These are phyloP conservation scores for Ecliptopera silaceata DNA, from an alignment of 2,888 invertebrate genomes.

Conservation along the genomic window DNA sequence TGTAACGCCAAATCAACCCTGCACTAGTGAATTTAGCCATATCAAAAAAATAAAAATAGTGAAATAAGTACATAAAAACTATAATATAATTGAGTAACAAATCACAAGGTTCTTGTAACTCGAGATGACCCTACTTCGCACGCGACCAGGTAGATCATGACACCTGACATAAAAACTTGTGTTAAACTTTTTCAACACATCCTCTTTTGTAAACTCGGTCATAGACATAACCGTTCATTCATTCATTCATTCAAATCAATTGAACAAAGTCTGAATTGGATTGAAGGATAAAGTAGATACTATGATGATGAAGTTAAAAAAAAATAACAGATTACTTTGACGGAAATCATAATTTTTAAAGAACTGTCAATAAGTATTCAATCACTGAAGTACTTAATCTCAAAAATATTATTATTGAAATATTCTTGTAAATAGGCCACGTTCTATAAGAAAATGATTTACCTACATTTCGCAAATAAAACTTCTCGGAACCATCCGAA, in stretches of 20 bases:
- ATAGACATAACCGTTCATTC: too few relatives aligned
- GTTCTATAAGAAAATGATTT: neutral
- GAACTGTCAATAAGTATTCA: too few relatives aligned
- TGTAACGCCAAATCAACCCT: too few relatives aligned
- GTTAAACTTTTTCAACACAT: constrained; percentile 16
- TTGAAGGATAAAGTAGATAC: too few relatives aligned
- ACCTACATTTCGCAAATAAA: neutral
- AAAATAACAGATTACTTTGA: too few relatives aligned
- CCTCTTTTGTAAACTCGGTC: neutral
- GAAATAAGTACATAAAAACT: constrained; percentile 6
- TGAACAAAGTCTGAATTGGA: too few relatives aligned
- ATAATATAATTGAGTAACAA: constrained; percentile 21
- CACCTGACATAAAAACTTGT: constrained; percentile 32
- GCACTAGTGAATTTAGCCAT: neutral
- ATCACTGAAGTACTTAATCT: neutral
- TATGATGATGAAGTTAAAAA: too few relatives aligned
- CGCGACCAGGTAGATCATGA: constrained; percentile 52
- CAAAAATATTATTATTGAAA: neutral
- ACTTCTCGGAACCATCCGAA: constrained; percentile 11
- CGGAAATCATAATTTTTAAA: too few relatives aligned
- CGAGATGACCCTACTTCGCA: constrained; percentile 42
- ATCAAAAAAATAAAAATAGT: constrained; percentile 38
- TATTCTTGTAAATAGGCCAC: neutral
- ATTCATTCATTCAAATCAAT: too few relatives aligned
- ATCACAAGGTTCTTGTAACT: constrained; percentile 31